These are phyloP conservation scores for Edolisoma coerulescens DNA, from an alignment of 2,113 vertebrate genomes.

Conservation along the genomic window DNA sequence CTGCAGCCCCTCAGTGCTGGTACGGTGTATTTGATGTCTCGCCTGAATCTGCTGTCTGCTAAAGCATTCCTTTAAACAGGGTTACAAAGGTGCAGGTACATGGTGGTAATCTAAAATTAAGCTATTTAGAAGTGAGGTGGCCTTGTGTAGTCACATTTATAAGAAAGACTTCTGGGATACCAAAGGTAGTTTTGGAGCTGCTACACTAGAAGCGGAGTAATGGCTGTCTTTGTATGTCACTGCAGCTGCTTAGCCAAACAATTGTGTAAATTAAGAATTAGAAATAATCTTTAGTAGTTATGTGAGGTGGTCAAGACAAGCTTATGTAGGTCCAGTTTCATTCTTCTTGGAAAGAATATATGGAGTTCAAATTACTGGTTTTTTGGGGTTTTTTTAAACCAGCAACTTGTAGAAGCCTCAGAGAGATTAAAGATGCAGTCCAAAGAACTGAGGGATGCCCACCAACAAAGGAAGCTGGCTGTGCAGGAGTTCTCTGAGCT, in stretches of 20 bases:
- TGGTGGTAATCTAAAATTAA: not conserved
- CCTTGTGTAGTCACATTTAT: not conserved
- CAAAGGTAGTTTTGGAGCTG: not conserved
- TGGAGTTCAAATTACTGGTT: not conserved
- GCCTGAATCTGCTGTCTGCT: not conserved
- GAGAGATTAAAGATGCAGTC: constrained; percentile 88
- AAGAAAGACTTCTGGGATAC: not conserved
- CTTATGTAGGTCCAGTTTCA: not conserved
- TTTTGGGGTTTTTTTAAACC: too few relatives aligned
- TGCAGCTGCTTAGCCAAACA: not conserved
- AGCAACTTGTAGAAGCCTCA: constrained; percentile 90
- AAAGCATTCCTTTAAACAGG: not conserved
- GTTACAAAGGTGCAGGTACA: not conserved
- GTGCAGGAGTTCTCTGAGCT: constrained; percentile 92
- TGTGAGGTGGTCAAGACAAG: not conserved
- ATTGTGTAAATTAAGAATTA: not conserved
- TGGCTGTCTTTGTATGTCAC: not conserved
- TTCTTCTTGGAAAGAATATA: not conserved
- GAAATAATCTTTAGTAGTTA: not conserved
- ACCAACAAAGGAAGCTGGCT: constrained; percentile 89
- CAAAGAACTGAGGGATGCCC: constrained; percentile 91
- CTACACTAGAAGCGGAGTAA: not conserved
- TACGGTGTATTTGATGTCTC: not conserved
- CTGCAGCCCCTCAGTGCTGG: not conserved
- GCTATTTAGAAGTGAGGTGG: not conserved